Base-by-base conservation (phyloP, 2,113 vertebrate genomes). In the Setophaga petechia region DNA sequence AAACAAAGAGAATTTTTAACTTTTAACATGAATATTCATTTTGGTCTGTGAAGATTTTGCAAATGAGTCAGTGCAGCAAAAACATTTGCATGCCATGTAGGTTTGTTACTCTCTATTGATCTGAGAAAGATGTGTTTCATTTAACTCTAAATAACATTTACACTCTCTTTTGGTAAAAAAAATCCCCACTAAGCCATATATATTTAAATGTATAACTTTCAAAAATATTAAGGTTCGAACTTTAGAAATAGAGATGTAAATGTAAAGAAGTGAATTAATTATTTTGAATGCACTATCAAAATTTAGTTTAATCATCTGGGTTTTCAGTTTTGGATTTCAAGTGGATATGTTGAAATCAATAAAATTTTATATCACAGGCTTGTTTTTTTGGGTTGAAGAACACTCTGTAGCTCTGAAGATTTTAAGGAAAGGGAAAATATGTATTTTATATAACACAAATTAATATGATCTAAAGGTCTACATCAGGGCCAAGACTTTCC, bases 11-110 rank as follows among this genome's bases (percentile, higher is more conserved):
- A 73, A 92, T 92, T 83, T 80, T 86, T 66, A 92, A 54, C 10
- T 76, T 76, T 59, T 69, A 51, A 16, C 13, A 86, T 93, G 71
- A 86, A 88, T 92, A 92, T 92, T 94, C 37, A 90, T 77, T 15
- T 12, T 1, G 2, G 8, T 49, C 25, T 83, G 25, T 58, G 58
- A 79, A 63, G 18, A 62, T 79, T 83, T 92, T 6, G 7, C 37
- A 86, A 85, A 66, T 90, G 10, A 46, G 8, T 85, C 41, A 65
- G 4, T 46, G 41, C 17, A 83, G 39, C 15, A 72, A 94, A 94
- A 94, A 28, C 0, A 15, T 69, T 92, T 92, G 16, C 31, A 77
- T 88, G 93, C 51, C 5, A 5, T 67, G 23, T 54, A 58, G 13
- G 3, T 63, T 82, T 91, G 10, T 47, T 71, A 17, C 25, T 68